Percentiles rank a stretch among this genome's conserved stretches.
phyloP scores from a whole-genome alignment of 2,888 invertebrate genomes.

The Sphecodes monilicornis region DNA sequence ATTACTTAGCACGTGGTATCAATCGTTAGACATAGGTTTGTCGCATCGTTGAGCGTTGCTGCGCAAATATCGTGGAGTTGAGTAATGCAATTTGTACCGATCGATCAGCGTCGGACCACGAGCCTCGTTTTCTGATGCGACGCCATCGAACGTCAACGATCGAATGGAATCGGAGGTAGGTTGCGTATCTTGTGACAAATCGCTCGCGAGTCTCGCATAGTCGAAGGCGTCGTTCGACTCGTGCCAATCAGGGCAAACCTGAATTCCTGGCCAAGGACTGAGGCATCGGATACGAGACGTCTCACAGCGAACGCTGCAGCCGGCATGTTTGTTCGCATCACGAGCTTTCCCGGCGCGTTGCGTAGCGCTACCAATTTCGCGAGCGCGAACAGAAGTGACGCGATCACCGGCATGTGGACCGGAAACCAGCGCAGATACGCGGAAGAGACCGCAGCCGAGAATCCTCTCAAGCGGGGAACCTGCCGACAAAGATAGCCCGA shows the following conservation, averaged over 20 bases:
- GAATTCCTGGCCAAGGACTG: neutral
- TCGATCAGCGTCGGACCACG: neutral
- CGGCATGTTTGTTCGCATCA: conserved; percentile 26
- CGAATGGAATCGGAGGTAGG: conserved; percentile 6
- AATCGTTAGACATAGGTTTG: neutral
- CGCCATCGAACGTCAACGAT: neutral
- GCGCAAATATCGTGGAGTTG: neutral
- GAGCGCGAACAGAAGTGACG: neutral
- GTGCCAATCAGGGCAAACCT: neutral
- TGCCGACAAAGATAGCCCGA: conserved; percentile 25
- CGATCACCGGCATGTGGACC: conserved; percentile 10
- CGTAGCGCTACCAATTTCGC: neutral
- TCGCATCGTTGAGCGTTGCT: neutral
- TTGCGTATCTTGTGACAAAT: neutral
- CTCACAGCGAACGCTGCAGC: too few species aligned
- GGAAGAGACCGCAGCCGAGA: neutral
- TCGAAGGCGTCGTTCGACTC: neutral
- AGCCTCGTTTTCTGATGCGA: conserved; percentile 5
- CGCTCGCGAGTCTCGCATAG: neutral
- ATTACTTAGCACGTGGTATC: neutral
- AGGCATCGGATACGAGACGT: neutral
- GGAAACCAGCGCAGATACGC: conserved; percentile 11
- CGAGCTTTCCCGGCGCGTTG: neutral
- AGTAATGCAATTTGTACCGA: conserved; percentile 20
- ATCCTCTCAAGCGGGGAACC: conserved; percentile 1